Evolutionary conservation across 2,888 invertebrate species (phyloP).

Genomic region (Agrypnus murinus): DNA sequence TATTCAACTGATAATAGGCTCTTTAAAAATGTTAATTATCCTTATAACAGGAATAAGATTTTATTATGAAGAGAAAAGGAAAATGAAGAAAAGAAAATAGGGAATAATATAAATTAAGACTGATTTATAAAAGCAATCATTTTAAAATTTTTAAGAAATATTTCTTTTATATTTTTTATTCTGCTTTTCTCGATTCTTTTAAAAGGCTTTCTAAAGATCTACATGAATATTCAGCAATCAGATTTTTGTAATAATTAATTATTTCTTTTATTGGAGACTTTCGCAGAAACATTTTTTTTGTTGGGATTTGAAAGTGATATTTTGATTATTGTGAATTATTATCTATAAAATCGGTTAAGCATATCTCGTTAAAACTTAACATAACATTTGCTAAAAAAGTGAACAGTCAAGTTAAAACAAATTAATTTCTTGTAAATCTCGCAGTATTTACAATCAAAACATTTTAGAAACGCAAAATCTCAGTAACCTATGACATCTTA

Average conservation of each 20-base stretch:
- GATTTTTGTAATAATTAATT: slow-evolving; percentile 11
- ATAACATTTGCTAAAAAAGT: too few relatives aligned
- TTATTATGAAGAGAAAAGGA: background rate
- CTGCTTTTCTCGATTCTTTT: background rate
- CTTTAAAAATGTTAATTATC: slow-evolving; percentile 16
- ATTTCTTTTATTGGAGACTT: slow-evolving; percentile 2
- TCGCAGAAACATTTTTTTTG: background rate
- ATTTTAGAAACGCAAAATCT: too few relatives aligned
- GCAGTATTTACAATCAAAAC: too few relatives aligned
- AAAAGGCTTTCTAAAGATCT: slow-evolving; percentile 8
- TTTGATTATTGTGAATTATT: too few relatives aligned
- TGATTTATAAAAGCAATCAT: slow-evolving; percentile 23
- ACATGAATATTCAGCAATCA: slow-evolving; percentile 25
- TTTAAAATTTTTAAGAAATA: slow-evolving; percentile 14
- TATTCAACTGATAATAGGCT: background rate
- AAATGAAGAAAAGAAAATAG: slow-evolving; percentile 8
- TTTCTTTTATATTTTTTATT: slow-evolving; percentile 11
- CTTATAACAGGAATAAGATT: slow-evolving; percentile 2
- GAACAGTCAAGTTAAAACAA: too few relatives aligned
- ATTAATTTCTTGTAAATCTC: too few relatives aligned
- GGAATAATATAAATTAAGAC: slow-evolving; percentile 26
- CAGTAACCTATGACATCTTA: too few relatives aligned
- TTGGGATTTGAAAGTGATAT: too few relatives aligned
- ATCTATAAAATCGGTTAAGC: too few relatives aligned
- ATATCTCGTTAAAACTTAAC: too few relatives aligned